phyloP scores from a whole-genome alignment of 2,888 invertebrate genomes.

The Autographa gamma region DNA sequence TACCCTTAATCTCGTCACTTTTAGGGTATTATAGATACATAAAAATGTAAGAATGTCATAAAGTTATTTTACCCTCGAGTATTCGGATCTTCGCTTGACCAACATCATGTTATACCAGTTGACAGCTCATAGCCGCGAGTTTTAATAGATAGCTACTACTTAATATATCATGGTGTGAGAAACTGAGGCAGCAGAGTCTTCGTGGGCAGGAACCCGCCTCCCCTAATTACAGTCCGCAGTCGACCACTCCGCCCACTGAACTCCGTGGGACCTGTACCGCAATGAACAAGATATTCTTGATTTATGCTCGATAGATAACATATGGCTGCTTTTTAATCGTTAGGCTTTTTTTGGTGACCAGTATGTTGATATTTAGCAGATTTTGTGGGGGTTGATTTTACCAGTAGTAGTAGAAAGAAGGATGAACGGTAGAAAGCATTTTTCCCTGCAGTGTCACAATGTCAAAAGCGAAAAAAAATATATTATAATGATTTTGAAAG shows the following conservation, averaged over 20 bases:
- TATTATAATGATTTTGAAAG: no score
- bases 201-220: slow-evolving; percentile 62
- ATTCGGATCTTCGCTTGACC: no score
- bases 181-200: slow-evolving; percentile 44
- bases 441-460: no score
- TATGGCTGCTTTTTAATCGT: slow-evolving; percentile 5
- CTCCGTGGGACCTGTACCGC: slow-evolving; percentile 36
- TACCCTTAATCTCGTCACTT: no score
- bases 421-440: no score
- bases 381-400: no score
- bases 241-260: slow-evolving; percentile 59
- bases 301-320: slow-evolving; percentile 42
- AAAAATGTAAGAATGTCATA: no score
- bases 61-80: no score
- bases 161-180: slow-evolving; percentile 46
- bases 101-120: neutral
- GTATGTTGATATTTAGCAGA: no score
- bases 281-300: slow-evolving; percentile 20
- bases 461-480: no score
- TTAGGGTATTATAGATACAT: no score
- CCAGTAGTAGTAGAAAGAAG: no score
- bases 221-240: slow-evolving; percentile 66
- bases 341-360: neutral
- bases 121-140: slow-evolving; percentile 33
- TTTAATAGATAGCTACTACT: slow-evolving; percentile 43